Evolutionary conservation across 2,113 vertebrate genomes (phyloP), one percentile per base, ranked within the genome.

Genomic region (Geococcyx californianus): DNA sequence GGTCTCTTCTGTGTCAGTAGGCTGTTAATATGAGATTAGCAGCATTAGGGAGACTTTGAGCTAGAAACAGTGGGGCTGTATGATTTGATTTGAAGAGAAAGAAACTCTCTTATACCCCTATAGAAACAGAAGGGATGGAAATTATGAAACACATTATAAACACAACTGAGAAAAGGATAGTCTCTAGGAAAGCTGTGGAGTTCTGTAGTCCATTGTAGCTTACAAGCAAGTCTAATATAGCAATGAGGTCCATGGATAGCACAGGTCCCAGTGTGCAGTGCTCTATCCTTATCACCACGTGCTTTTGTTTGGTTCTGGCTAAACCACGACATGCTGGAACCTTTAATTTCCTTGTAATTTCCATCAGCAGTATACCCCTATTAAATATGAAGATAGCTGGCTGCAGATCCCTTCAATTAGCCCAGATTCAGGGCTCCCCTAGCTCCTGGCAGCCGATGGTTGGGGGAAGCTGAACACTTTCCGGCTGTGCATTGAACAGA

Each of bases 1-100:
- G 38, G 93, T 87, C 73, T 95, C 91, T 96, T 96, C 90, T 96
- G 58, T 75, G 87, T 94, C 94, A 91, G 92, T 93, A 97, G 93
- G 91, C 73, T 96, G 89, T 91, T 95, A 93, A 95, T 88, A 94
- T 45, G 84, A 91, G 92, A 88, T 95, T 95, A 97, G 84, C 58
- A 92, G 70, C 84, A 88, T 91, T 89, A 81, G 44, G 45, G 59
- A 93, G 84, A 91, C 95, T 77, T 75, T 44, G 78, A 90, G 89
- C 79, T 90, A 51, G 90, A 90, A 96, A 91, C 60, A 66, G 69
- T 80, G 77, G 78, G 62, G 87, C 55, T 51, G 34, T 69, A 3
- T 34, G 60, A 52, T 63, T 85, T 86, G 83, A 81, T 73, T 55
- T 91, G 79, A 69, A 85, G 94, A 40, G 38, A 88, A 91, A 77